Conservation (phyloP, 2,888 invertebrate species). For the Priocnemis perturbator region DNA sequence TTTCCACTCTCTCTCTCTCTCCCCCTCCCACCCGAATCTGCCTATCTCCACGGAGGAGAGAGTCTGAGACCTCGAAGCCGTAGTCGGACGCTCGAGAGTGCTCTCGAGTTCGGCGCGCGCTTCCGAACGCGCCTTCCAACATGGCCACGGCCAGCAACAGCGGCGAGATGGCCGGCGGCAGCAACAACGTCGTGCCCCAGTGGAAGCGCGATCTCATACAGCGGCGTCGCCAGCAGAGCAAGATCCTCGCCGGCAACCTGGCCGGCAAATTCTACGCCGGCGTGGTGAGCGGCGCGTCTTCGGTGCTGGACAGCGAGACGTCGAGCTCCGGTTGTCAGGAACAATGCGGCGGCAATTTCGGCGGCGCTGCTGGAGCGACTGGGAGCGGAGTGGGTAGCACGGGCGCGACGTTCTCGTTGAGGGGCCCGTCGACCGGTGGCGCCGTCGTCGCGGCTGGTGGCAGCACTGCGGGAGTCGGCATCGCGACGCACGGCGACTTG, state of each 20-base stretch:
- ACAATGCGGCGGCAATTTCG: slow-evolving; percentile 21
- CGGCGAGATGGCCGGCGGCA: slow-evolving; percentile 44
- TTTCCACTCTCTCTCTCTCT: background rate
- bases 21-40: background rate
- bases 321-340: slow-evolving; percentile 24
- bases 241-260: slow-evolving; percentile 64
- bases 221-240: slow-evolving; percentile 79
- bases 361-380: too few species aligned
- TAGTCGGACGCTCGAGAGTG: slow-evolving; percentile 13
- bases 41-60: background rate
- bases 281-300: slow-evolving; percentile 46
- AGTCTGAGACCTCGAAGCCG: background rate
- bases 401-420: slow-evolving; percentile 20
- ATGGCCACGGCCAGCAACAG: slow-evolving; percentile 63
- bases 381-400: slow-evolving; percentile 25
- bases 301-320: slow-evolving; percentile 22
- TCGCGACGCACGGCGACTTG: slow-evolving; percentile 35
- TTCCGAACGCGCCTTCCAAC: slow-evolving; percentile 56
- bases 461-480: slow-evolving; percentile 39
- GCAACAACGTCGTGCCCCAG: slow-evolving; percentile 79
- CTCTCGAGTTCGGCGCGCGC: slow-evolving; percentile 29
- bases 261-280: slow-evolving; percentile 61
- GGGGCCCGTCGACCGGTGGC: background rate
- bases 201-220: slow-evolving; percentile 91
- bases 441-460: slow-evolving; percentile 28